These are phyloP conservation scores for Toxostoma redivivum DNA, from an alignment of 2,113 vertebrate species.

Conservation along the genomic window DNA sequence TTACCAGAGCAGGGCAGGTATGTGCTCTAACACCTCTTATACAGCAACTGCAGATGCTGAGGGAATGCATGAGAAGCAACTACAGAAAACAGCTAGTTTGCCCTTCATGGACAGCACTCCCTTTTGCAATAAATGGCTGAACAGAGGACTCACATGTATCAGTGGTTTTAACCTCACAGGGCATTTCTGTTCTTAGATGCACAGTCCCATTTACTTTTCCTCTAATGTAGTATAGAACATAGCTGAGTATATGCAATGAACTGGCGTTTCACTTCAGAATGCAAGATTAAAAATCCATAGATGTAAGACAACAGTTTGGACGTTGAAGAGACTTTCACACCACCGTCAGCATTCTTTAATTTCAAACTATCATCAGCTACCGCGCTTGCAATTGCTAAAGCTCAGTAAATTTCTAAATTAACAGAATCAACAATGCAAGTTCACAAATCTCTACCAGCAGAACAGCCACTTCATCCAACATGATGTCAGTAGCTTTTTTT, in stretches of 20 bases:
- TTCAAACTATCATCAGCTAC: not conserved
- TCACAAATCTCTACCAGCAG: not conserved
- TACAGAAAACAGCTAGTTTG: not conserved
- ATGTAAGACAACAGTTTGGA: not conserved
- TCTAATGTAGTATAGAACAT: not conserved
- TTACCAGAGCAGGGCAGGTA: not conserved
- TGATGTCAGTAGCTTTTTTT: fast-evolving
- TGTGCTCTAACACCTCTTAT: not conserved
- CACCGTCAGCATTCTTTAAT: not conserved
- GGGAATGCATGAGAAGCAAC: not conserved
- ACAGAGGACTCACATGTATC: not conserved
- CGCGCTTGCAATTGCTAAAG: not conserved
- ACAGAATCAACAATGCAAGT: not conserved
- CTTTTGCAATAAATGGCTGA: not conserved
- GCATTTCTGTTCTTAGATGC: not conserved
- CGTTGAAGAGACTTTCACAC: not conserved
- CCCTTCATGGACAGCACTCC: not conserved
- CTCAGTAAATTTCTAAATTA: not conserved
- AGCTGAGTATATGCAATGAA: not conserved
- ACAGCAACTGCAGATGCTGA: not conserved
- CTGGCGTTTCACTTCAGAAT: not conserved
- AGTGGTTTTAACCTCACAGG: fast-evolving
- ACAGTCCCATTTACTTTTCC: not conserved
- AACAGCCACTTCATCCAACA: not conserved
- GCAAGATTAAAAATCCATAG: not conserved